phyloP scores from a whole-genome alignment of 2,113 vertebrate species.

The Otus sunia region DNA sequence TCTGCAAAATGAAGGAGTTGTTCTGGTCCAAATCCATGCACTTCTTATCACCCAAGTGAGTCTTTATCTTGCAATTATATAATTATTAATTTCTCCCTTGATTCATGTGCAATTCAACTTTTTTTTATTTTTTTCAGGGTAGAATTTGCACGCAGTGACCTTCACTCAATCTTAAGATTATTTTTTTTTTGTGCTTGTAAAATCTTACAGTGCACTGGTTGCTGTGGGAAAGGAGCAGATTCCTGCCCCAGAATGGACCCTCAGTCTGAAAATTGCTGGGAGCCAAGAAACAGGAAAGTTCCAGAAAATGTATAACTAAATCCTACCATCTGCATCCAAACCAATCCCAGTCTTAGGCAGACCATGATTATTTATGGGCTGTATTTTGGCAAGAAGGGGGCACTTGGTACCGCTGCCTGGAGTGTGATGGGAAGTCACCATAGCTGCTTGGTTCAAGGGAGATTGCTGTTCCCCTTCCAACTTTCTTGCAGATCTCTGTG shows the following conservation, averaged over 20 bases:
- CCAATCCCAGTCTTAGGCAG: neutral
- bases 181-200: neutral
- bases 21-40: neutral
- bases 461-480: neutral
- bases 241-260: neutral
- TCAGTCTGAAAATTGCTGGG: neutral
- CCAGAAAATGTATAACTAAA: neutral
- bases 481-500: neutral
- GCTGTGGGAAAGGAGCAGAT: neutral
- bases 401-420: neutral
- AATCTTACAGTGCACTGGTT: neutral
- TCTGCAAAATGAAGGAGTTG: neutral
- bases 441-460: neutral
- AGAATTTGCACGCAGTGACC: neutral
- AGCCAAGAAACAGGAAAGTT: neutral
- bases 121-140: neutral
- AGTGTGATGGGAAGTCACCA: rapidly evolving
- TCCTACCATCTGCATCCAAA: neutral
- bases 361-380: neutral
- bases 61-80: neutral
- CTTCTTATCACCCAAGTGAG: neutral
- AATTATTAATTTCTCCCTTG: neutral
- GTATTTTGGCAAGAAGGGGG: neutral
- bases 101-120: neutral
- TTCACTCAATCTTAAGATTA: neutral